Base-by-base conservation (phyloP, 2,113 vertebrate genomes). In the Perca flavescens region DNA sequence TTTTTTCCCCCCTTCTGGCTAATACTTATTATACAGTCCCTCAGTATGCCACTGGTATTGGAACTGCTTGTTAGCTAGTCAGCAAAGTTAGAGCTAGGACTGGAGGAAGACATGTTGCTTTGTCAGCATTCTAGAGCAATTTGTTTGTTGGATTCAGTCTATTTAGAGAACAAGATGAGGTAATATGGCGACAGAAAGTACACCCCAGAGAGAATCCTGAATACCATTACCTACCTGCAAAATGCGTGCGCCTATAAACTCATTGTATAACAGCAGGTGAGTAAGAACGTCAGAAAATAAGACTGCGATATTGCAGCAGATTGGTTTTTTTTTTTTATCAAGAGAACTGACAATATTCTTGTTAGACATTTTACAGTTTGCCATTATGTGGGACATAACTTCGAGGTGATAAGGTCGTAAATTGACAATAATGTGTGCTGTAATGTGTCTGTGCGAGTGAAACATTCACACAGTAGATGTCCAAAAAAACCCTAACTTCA, bases 381-480 rank as follows among this genome's bases (percentile, higher is more conserved):
- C 56, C 36, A 80, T 90, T 80, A 81, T 52, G 46, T 31, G 80
- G 88, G 49, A 79, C 79, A 88, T 82, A 79, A 88, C 82, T 72
- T 43, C 2, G 3, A 75, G 68, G 47, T 8, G 77, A 78, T 40
- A 31, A 54, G 70, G 31, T 34, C 0, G 7, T 85, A 83, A 83
- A 86, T 77, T 36, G 47, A 28, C 31, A 71, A 53, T 58, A 81
- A 77, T 74, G 54, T 64, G 53, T 25, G 21, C 53, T 22, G 43
- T 61, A 68, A 82, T 60, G 64, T 22, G 36, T 21, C 49, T 28
- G 14, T 47, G 7, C 3, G 6, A 54, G 31, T 16, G 58, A 80
- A 63, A 22, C 58, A 62, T 46, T 79, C 68, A 16, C 2, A 46
- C 15, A 40, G 40, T 3, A 16, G 6, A 56, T 15, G 43, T 67